A percentile compares a stretch with the other conserved stretches of the same genome.
These are phyloP conservation scores for Thinocorus orbignyianus DNA, from an alignment of 2,113 vertebrate genomes.

Conservation along the genomic window DNA sequence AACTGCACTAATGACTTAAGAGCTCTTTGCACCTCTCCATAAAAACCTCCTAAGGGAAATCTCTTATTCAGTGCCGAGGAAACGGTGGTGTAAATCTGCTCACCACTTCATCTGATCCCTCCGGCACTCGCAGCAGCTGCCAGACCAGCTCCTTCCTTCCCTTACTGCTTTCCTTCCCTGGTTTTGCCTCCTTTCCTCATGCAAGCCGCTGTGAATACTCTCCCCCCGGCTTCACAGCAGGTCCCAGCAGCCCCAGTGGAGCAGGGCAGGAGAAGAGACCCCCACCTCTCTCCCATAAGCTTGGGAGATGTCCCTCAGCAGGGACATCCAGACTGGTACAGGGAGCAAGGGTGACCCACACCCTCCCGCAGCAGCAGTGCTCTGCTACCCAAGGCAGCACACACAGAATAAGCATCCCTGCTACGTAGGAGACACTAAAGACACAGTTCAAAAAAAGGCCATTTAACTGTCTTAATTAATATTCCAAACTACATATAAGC, in stretches of 20 bases:
- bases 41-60: conserved; percentile 55
- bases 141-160: background rate
- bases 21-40: conserved; percentile 57
- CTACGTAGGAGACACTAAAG: background rate
- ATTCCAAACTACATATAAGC: background rate
- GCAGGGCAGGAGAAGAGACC: background rate
- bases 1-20: conserved; percentile 56
- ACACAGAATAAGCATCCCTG: background rate
- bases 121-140: background rate
- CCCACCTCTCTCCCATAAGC: background rate
- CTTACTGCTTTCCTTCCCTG: background rate
- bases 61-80: background rate
- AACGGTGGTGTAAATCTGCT: conserved; percentile 18
- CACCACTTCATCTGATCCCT: background rate
- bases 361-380: background rate
- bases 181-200: background rate
- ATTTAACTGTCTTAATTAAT: conserved; percentile 38
- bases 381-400: background rate
- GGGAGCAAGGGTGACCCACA: background rate
- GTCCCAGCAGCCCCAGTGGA: background rate
- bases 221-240: background rate
- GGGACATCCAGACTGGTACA: background rate
- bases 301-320: background rate
- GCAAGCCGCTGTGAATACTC: background rate
- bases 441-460: background rate